Percentiles rank a stretch among this genome's conserved stretches.
Conservation (phyloP, 2,113 vertebrate genomes). For the Tenrec ecaudatus region DNA sequence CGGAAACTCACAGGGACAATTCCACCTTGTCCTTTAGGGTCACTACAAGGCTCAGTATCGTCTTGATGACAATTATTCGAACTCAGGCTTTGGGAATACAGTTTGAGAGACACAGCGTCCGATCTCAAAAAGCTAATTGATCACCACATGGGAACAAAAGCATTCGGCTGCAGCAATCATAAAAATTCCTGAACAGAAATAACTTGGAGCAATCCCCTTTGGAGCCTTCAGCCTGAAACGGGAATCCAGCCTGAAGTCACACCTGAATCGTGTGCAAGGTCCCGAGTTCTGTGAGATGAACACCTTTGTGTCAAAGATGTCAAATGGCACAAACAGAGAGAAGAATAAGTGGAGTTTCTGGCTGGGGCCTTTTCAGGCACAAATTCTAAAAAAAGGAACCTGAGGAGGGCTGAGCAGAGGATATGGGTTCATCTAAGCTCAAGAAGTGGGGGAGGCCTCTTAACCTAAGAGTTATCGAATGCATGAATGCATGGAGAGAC, state of each 20-base stretch:
- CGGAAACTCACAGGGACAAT: too few species aligned
- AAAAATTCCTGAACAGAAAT: constrained; percentile 30
- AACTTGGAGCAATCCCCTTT: neutral
- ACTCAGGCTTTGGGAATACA: neutral
- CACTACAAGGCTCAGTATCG: too few species aligned
- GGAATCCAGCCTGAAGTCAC: neutral
- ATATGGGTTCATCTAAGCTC: neutral
- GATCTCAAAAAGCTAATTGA: neutral
- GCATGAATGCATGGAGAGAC: neutral
- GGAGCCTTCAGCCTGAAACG: neutral
- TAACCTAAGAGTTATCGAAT: neutral
- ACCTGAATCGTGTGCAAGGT: constrained; percentile 15
- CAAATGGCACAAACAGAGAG: constrained; percentile 19
- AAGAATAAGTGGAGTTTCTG: neutral
- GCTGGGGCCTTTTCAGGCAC: neutral
- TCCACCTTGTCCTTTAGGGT: too few species aligned
- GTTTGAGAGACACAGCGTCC: neutral
- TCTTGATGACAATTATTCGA: neutral
- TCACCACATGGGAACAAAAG: constrained; percentile 3
- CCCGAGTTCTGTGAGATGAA: neutral
- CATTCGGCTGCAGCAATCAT: neutral
- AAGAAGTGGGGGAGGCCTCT: neutral
- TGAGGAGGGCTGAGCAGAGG: neutral
- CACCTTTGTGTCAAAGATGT: neutral
- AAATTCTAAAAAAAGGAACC: neutral